A percentile compares a stretch with the other conserved stretches of the same genome.
Conservation (phyloP, 1,140 invertebrate species). For the Tetranychus urticae region DNA sequence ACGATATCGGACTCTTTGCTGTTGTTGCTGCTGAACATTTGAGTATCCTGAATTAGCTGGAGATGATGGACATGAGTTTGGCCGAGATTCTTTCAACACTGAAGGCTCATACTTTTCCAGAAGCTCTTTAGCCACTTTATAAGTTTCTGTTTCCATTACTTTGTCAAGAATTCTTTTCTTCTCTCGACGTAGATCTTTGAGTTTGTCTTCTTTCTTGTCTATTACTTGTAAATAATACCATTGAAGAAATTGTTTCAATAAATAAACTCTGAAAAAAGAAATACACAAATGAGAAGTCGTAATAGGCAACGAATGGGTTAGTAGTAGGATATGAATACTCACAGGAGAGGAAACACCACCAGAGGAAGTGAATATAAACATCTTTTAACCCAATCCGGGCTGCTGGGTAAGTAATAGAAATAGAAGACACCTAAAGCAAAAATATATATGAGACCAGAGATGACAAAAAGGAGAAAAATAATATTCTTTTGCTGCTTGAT, state of each 20-base stretch:
- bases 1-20: not conserved
- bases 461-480: constrained; percentile 47
- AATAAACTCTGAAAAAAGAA: constrained; percentile 36
- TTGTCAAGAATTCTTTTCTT: constrained; percentile 76
- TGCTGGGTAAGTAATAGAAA: constrained; percentile 25
- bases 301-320: not conserved
- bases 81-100: constrained; percentile 19
- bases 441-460: constrained; percentile 53
- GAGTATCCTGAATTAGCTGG: not conserved
- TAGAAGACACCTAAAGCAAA: constrained; percentile 49
- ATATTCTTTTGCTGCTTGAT: constrained; percentile 51
- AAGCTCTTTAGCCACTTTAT: constrained; percentile 81
- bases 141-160: constrained; percentile 91
- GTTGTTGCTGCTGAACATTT: not conserved
- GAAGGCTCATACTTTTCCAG: constrained; percentile 61
- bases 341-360: not conserved
- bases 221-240: constrained; percentile 71
- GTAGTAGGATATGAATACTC: not conserved
- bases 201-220: constrained; percentile 45
- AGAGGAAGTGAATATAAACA: not conserved
- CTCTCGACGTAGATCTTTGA: constrained; percentile 42
- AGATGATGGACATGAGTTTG: not conserved
- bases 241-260: constrained; percentile 46
- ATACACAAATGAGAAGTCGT: not conserved
- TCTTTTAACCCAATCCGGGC: not conserved